phyloP scores from a whole-genome alignment of 1,140 invertebrate genomes.

The Ditylenchus dipsaci region DNA sequence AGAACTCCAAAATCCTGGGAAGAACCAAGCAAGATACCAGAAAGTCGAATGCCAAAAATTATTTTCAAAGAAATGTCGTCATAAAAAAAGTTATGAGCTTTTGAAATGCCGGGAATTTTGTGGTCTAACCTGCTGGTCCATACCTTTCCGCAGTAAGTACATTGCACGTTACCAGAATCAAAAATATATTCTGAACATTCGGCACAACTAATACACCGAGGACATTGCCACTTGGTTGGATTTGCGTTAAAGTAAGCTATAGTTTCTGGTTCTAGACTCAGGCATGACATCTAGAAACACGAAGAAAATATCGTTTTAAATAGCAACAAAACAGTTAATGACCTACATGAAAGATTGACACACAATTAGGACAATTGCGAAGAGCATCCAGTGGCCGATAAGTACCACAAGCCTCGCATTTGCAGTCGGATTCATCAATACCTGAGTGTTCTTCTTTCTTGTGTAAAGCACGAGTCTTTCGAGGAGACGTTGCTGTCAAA shows the following conservation, averaged over 20 bases:
- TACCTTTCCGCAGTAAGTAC: slow-evolving; percentile 9
- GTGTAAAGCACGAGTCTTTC: neutral
- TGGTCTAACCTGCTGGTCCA: too few species aligned
- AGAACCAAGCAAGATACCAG: too few species aligned
- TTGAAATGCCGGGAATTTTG: too few species aligned
- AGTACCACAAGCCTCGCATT: neutral
- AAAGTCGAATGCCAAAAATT: too few species aligned
- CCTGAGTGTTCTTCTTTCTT: neutral
- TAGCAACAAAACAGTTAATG: too few species aligned
- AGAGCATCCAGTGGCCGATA: neutral
- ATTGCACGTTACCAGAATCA: slow-evolving; percentile 22
- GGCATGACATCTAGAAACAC: slow-evolving; percentile 5
- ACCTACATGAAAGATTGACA: neutral
- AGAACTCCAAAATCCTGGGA: too few species aligned
- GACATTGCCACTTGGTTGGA: slow-evolving; percentile 12
- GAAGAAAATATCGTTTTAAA: too few species aligned
- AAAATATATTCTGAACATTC: slow-evolving; percentile 11
- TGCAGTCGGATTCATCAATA: neutral
- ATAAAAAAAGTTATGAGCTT: too few species aligned
- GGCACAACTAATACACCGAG: slow-evolving; percentile 10
- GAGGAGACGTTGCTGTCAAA: neutral
- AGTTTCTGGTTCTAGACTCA: slow-evolving; percentile 5
- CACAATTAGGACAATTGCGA: neutral
- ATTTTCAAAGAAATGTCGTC: too few species aligned
- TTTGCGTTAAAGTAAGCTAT: neutral